These are phyloP conservation scores for Hiodon alosoides DNA, from an alignment of 2,113 vertebrate genomes.

Conservation along the genomic window DNA sequence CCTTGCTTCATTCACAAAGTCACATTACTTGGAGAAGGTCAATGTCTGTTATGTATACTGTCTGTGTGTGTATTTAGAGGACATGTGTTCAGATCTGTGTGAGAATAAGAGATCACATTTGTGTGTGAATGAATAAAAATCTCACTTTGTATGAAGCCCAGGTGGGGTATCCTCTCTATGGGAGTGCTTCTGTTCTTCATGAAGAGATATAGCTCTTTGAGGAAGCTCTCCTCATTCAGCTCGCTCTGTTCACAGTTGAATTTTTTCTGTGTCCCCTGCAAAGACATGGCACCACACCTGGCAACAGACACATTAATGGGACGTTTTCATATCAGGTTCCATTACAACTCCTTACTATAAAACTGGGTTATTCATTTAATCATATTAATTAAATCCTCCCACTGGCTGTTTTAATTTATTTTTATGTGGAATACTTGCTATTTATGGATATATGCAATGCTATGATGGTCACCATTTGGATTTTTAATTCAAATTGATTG, in stretches of 20 bases:
- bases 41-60: neutral
- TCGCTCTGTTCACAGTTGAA: slow-evolving; percentile 28
- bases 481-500: no score
- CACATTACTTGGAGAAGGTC: neutral
- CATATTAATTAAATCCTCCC: no score
- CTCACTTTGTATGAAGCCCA: slow-evolving; percentile 70
- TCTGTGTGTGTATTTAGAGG: neutral
- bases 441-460: no score
- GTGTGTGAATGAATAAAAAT: neutral
- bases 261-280: slow-evolving; percentile 15
- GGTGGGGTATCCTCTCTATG: slow-evolving; percentile 67
- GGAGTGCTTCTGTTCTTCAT: slow-evolving; percentile 65
- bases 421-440: no score
- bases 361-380: no score
- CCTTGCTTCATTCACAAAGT: neutral
- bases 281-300: slow-evolving; percentile 35
- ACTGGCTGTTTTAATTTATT: no score
- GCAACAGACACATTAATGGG: neutral
- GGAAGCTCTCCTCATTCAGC: slow-evolving; percentile 53
- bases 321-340: neutral
- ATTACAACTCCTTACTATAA: no score
- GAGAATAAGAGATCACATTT: neutral
- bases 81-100: neutral
- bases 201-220: slow-evolving; percentile 59
- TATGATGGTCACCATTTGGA: no score